These are phyloP conservation scores for Pseudopipra pipra DNA, from an alignment of 2,113 vertebrate species.

Conservation along the genomic window DNA sequence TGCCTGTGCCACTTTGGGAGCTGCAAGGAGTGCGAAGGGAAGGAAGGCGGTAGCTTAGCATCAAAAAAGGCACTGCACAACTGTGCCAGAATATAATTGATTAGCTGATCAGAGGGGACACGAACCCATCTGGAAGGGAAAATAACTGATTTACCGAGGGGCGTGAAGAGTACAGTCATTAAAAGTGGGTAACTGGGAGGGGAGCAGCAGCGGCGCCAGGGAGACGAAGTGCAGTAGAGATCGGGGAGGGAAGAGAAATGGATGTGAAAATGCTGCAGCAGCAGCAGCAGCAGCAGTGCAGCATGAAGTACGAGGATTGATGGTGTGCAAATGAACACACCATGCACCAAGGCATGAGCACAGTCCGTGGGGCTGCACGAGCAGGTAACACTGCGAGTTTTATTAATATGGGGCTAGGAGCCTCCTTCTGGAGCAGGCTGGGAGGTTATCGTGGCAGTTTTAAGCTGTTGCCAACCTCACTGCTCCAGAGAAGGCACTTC, in stretches of 20 bases:
- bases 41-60: accelerated
- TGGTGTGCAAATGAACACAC: accelerated
- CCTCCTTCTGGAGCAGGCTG: background rate
- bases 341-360: accelerated
- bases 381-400: accelerated
- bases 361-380: accelerated
- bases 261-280: background rate
- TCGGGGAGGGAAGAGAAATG: background rate
- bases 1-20: background rate
- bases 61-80: background rate
- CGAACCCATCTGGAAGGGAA: background rate
- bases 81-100: background rate
- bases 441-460: background rate
- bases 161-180: background rate
- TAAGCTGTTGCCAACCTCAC: background rate
- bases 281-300: background rate
- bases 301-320: accelerated
- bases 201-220: accelerated
- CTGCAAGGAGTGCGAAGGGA: accelerated
- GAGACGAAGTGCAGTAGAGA: background rate
- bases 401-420: background rate
- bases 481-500: background rate
- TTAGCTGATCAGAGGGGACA: conserved; percentile 5
- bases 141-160: background rate
- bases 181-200: background rate